Conservation (phyloP, 2,797 vertebrate genomes). For the Rhodeus uyekii region DNA sequence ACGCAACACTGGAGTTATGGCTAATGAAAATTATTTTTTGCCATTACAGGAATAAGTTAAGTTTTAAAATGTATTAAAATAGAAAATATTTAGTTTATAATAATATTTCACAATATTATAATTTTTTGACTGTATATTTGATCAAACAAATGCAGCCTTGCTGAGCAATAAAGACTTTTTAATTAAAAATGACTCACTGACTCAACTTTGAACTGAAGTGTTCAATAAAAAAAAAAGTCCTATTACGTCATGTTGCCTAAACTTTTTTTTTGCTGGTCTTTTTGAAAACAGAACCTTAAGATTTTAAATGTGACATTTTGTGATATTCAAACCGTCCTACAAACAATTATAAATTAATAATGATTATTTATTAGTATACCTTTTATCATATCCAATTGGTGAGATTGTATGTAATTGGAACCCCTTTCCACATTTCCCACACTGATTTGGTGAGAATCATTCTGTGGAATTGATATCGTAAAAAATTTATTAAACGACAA, state of each 20-base stretch:
- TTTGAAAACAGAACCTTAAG: background rate
- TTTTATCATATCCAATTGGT: background rate
- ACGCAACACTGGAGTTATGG: background rate
- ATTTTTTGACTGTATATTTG: background rate
- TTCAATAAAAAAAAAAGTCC: too few species aligned
- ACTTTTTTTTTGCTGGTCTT: background rate
- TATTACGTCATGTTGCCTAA: background rate
- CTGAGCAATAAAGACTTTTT: background rate
- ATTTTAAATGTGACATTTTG: background rate
- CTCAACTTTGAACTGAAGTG: background rate
- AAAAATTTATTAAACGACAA: background rate
- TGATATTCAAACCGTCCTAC: background rate
- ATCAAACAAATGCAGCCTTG: background rate
- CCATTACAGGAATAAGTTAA: background rate
- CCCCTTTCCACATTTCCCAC: background rate
- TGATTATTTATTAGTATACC: background rate
- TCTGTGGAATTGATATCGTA: background rate
- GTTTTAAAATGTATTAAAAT: background rate
- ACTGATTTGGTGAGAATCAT: background rate
- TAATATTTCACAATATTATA: background rate
- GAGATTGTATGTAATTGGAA: background rate
- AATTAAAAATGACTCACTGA: background rate
- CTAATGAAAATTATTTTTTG: background rate
- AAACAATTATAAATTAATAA: background rate
- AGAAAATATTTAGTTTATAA: background rate